Evolutionary conservation across 2,797 vertebrate species (phyloP).

Genomic region (Semotilus atromaculatus): DNA sequence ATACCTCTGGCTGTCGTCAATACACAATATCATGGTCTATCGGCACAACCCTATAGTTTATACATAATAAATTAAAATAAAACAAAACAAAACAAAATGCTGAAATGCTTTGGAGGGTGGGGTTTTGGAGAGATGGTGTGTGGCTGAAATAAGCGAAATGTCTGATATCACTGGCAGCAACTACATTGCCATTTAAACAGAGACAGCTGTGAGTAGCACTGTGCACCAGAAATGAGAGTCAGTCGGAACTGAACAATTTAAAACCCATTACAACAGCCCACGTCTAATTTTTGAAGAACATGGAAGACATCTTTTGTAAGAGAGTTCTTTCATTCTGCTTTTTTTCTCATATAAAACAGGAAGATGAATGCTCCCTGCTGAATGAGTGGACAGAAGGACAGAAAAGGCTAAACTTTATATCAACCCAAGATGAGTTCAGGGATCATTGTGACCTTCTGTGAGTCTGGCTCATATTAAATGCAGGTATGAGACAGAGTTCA

Average conservation of each 20-base stretch:
- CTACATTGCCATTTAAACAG: not conserved
- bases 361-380: not conserved
- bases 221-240: slow-evolving; percentile 10
- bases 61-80: not conserved
- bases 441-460: not conserved
- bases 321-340: not conserved
- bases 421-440: not conserved
- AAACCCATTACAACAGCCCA: slow-evolving; percentile 3
- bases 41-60: not conserved
- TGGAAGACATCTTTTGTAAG: not conserved
- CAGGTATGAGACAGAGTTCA: not conserved
- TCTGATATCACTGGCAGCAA: not conserved
- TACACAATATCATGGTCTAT: not conserved
- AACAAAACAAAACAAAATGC: not conserved
- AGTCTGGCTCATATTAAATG: not conserved
- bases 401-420: not conserved
- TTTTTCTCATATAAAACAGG: not conserved
- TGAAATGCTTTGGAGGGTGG: not conserved
- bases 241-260: slow-evolving; percentile 4
- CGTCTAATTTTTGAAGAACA: slow-evolving; percentile 2
- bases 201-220: not conserved
- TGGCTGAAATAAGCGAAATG: not conserved
- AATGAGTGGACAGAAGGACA: not conserved
- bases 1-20: not conserved
- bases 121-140: not conserved